Conservation (phyloP, 2,888 invertebrate genomes). For the Idaea aversata region DNA sequence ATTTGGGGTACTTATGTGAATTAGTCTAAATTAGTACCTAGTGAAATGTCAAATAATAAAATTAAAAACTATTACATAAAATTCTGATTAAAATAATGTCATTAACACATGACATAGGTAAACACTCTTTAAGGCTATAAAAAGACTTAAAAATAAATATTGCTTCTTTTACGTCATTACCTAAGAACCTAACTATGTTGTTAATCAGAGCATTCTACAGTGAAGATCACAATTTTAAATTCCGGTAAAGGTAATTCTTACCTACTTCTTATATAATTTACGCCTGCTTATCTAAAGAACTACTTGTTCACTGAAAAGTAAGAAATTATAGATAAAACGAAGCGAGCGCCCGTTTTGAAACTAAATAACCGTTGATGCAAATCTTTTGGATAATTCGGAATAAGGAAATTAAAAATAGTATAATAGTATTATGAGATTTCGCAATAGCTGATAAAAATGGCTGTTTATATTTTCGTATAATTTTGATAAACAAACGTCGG, state of each 20-base stretch:
- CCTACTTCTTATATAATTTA: slow-evolving; percentile 53
- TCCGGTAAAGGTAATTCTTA: slow-evolving; percentile 30
- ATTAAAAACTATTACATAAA: too few relatives aligned
- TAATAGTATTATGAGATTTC: background rate
- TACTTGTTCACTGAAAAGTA: slow-evolving; percentile 16
- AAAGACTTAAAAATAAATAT: too few relatives aligned
- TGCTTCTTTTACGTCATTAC: too few relatives aligned
- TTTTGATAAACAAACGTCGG: background rate
- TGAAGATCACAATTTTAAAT: slow-evolving; percentile 58
- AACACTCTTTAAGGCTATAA: too few relatives aligned
- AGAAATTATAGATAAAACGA: background rate
- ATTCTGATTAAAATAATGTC: too few relatives aligned
- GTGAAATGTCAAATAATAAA: too few relatives aligned
- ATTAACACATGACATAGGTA: too few relatives aligned
- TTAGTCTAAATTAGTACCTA: too few relatives aligned
- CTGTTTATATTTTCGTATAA: background rate
- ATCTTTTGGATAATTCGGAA: background rate
- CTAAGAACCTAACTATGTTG: too few relatives aligned
- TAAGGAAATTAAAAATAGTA: background rate
- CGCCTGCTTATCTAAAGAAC: slow-evolving; percentile 53
- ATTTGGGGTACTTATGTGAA: too few relatives aligned
- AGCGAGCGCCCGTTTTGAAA: background rate
- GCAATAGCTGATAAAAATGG: background rate
- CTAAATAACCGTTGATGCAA: background rate
- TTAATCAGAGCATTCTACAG: slow-evolving; percentile 40